Base-by-base conservation (phyloP, 2,888 invertebrate species). In the Aleiodes leptofemur region DNA sequence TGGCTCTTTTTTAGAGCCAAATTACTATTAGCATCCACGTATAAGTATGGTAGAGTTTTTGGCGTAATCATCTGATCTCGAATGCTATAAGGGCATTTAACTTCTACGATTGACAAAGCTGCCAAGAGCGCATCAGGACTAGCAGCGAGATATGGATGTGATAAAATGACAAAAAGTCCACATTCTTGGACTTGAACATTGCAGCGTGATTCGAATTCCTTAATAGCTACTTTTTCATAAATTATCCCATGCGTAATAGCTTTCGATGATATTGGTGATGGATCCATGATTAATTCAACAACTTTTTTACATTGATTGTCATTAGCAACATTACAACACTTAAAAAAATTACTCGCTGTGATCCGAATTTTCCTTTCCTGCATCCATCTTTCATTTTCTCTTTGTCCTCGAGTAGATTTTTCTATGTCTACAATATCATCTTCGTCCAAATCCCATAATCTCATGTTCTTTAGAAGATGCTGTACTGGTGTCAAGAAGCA, bases 201-300 rank as follows among this genome's bases (percentile, higher is more conserved):
- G 2, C 14, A n/a, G n/a, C 14, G 14, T n/a, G n/a, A 16, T 7
- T 55, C 13, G 3, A 16, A 55, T 16, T 13, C 14, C 8, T 13
- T 16, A 55, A 55, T 55, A 16, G 55, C 55, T 55, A 16, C 16
- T n/a, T 16, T 55, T 14, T 55, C 55, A 55, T 55, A 55, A 5
- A 55, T 55, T n/a, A 16, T 55, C 7, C 55, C 55, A n/a, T 55
- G 55, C n/a, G 55, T 16, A n/a, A n/a, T 55, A 16, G 55, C 55
- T 16, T 55, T 55, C 7, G 55, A 55, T 31, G 31, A 31, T 31
- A 31, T 31, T 31, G 31, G 31, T 31, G 31, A 31, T 31, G 31
- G 31, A 31, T 31, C 31, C 31, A 31, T 31, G 5, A 31, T 31
- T 31, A 5, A 31, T 5, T 31, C 31, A 31, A 31, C 31, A 31